These are phyloP conservation scores for Rhinoraja longicauda DNA, from an alignment of 2,797 vertebrate species.

Conservation along the genomic window DNA sequence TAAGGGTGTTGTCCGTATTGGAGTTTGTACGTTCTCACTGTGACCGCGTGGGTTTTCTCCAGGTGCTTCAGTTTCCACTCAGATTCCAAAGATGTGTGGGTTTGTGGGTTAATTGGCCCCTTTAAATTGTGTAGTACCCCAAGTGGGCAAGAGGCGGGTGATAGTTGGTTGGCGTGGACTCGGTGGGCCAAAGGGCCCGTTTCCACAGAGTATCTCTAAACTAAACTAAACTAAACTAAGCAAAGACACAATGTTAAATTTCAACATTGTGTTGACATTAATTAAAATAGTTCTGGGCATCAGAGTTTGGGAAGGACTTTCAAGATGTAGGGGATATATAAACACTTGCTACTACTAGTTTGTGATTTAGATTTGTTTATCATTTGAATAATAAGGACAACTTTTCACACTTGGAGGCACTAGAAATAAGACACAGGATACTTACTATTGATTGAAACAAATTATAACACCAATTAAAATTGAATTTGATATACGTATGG, in stretches of 20 bases:
- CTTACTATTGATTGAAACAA: neutral
- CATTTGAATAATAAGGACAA: neutral
- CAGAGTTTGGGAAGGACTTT: neutral
- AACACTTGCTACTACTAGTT: neutral
- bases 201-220: too few relatives aligned
- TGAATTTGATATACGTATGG: neutral
- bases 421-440: neutral
- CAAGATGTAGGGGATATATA: neutral
- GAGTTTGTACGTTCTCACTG: too few relatives aligned
- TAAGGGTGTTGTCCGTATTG: too few relatives aligned
- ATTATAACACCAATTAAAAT: neutral
- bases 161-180: too few relatives aligned
- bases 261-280: neutral
- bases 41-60: too few relatives aligned
- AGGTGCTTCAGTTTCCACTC: too few relatives aligned
- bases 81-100: too few relatives aligned
- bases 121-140: too few relatives aligned
- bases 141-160: too few relatives aligned
- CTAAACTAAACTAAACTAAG: neutral
- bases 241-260: neutral
- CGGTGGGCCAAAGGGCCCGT: too few relatives aligned
- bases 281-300: neutral
- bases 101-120: too few relatives aligned
- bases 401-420: neutral
- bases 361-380: neutral